Conservation (phyloP, 2,797 vertebrate species). For the Pygocentrus nattereri region DNA sequence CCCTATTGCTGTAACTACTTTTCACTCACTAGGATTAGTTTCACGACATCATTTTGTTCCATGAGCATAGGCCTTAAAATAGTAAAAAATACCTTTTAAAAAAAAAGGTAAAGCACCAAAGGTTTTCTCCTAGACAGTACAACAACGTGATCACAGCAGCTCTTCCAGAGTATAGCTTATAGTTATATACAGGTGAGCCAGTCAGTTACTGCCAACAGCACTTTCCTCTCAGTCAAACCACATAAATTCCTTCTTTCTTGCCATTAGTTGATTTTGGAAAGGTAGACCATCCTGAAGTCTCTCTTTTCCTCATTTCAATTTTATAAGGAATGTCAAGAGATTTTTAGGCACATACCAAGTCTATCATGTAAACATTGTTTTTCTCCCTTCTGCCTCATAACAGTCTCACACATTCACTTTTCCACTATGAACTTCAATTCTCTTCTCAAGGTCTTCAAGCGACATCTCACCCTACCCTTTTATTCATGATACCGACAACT, state of each 20-base stretch:
- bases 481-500: not conserved
- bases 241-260: conserved; percentile 39
- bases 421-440: conserved; percentile 20
- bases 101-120: conserved; percentile 66
- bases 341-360: conserved; percentile 67
- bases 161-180: conserved; percentile 55
- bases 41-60: conserved; percentile 52
- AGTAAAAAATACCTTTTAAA: conserved; percentile 49
- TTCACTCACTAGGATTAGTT: conserved; percentile 16
- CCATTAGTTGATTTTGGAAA: conserved; percentile 43
- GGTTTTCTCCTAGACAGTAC: conserved; percentile 38
- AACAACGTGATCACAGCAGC: conserved; percentile 46
- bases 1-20: conserved; percentile 26
- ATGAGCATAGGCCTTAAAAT: conserved; percentile 33
- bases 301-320: conserved; percentile 56
- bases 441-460: conserved; percentile 20
- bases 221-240: conserved; percentile 37
- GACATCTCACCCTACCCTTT: not conserved
- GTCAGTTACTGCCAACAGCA: conserved; percentile 58
- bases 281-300: conserved; percentile 48
- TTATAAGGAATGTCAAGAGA: conserved; percentile 70
- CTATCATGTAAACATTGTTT: conserved; percentile 67
- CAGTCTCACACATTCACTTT: conserved; percentile 52
- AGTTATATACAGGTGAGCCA: conserved; percentile 63
- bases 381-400: conserved; percentile 45